phyloP scores from a whole-genome alignment of 2,888 invertebrate genomes.

The Leptarthrus brevirostris region DNA sequence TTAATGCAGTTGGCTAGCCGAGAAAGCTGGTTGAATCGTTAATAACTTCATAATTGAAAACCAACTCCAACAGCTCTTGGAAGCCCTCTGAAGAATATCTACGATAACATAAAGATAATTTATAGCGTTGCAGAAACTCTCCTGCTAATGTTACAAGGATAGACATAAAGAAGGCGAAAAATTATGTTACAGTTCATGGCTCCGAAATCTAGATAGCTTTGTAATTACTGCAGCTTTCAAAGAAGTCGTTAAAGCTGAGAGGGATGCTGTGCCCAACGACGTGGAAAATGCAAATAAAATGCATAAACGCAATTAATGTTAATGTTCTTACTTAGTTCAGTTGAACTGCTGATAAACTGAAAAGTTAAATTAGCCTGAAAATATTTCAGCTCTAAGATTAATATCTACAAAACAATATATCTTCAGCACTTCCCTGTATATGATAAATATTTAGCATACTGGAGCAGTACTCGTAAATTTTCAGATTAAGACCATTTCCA shows the following conservation, averaged over 20 bases:
- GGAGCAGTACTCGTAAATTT: too few species aligned
- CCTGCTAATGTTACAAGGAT: slow-evolving; percentile 39
- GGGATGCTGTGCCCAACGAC: slow-evolving; percentile 45
- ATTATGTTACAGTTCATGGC: slow-evolving; percentile 36
- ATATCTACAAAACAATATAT: neutral
- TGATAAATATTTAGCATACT: too few species aligned
- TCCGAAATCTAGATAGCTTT: slow-evolving; percentile 48
- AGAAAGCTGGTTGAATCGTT: neutral
- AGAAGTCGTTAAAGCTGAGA: slow-evolving; percentile 40
- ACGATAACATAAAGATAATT: slow-evolving; percentile 35
- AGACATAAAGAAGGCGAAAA: slow-evolving; percentile 41
- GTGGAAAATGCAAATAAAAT: slow-evolving; percentile 50
- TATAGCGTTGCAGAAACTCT: slow-evolving; percentile 34
- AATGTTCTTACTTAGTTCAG: slow-evolving; percentile 42
- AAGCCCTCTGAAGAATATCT: neutral
- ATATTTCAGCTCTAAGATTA: slow-evolving; percentile 7
- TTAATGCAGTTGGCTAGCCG: neutral
- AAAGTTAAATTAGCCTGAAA: slow-evolving; percentile 46
- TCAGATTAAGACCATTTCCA: too few species aligned
- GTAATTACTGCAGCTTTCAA: slow-evolving; percentile 43
- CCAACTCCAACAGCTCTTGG: neutral
- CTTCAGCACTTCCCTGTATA: too few species aligned
- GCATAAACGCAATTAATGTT: slow-evolving; percentile 49
- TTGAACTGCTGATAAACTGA: slow-evolving; percentile 40
- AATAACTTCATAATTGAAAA: neutral